Conservation (phyloP, 2,113 vertebrate genomes). For the Brachypodius melanocephalos region DNA sequence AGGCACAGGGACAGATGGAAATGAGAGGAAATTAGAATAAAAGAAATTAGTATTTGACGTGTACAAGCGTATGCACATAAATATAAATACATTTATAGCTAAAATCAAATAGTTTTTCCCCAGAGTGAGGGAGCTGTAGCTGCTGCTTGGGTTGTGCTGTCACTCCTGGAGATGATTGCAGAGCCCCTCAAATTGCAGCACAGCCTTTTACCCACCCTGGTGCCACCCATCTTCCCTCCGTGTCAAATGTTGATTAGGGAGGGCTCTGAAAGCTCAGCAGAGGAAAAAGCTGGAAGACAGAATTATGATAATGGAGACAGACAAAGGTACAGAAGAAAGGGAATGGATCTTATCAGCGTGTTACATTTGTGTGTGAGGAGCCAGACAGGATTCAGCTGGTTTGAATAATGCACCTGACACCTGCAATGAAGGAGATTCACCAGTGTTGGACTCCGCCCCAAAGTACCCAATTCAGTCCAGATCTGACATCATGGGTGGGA, state of each 20-base stretch:
- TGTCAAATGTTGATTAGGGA: conserved; percentile 40
- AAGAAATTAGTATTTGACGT: conserved; percentile 57
- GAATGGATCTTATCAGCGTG: neutral
- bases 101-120: conserved; percentile 62
- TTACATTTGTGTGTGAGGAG: neutral
- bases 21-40: conserved; percentile 42
- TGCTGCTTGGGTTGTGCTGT: conserved; percentile 33
- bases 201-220: neutral
- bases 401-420: conserved; percentile 2
- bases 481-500: neutral
- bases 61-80: conserved; percentile 52
- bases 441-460: neutral
- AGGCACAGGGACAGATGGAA: conserved; percentile 4
- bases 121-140: conserved; percentile 35
- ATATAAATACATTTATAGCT: conserved; percentile 60
- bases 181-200: conserved; percentile 27
- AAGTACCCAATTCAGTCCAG: neutral
- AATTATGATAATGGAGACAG: conserved; percentile 23
- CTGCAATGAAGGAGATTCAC: neutral
- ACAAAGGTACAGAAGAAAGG: conserved; percentile 23
- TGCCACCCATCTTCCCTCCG: conserved; percentile 5
- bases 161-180: conserved; percentile 35
- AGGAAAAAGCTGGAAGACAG: conserved; percentile 11
- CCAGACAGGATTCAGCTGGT: neutral
- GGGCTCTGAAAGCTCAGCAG: conserved; percentile 57